phyloP scores from a whole-genome alignment of 2,888 invertebrate genomes.

The Brachyptera risi region DNA sequence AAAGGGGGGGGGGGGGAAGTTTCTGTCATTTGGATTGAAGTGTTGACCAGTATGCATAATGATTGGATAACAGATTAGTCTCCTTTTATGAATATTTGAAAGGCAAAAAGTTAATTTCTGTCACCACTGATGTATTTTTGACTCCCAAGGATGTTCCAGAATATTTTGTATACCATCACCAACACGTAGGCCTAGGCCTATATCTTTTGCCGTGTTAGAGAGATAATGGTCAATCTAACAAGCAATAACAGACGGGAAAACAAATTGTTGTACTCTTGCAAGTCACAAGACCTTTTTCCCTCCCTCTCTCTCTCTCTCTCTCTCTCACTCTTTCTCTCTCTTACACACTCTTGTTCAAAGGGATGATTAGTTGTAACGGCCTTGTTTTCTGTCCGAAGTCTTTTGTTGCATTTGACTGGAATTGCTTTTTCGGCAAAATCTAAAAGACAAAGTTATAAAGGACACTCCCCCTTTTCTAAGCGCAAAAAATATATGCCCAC shows the following conservation, averaged over 20 bases:
- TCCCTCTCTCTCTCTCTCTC: background rate
- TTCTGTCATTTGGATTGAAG: no score
- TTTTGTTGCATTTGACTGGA: constrained; percentile 3
- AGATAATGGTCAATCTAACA: no score
- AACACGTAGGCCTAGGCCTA: no score
- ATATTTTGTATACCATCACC: no score
- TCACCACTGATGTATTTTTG: no score
- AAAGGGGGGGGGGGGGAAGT: no score
- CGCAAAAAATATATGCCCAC: constrained; percentile 14
- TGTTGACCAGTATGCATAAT: no score
- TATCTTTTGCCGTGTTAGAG: no score
- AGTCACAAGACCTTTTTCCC: background rate
- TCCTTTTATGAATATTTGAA: no score
- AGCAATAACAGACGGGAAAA: constrained; percentile 1
- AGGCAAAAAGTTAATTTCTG: no score
- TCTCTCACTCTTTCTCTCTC: background rate
- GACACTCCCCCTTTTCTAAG: constrained; percentile 7
- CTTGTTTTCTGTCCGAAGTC: constrained; percentile 25
- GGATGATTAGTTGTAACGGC: constrained; percentile 25
- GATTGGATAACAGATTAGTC: no score
- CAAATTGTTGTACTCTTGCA: background rate
- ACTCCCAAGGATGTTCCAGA: no score
- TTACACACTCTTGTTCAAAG: background rate
- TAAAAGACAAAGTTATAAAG: constrained; percentile 13
- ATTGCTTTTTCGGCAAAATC: constrained; percentile 18